These are phyloP conservation scores for Thamnaconus septentrionalis DNA, from an alignment of 2,113 vertebrate species.

Conservation along the genomic window DNA sequence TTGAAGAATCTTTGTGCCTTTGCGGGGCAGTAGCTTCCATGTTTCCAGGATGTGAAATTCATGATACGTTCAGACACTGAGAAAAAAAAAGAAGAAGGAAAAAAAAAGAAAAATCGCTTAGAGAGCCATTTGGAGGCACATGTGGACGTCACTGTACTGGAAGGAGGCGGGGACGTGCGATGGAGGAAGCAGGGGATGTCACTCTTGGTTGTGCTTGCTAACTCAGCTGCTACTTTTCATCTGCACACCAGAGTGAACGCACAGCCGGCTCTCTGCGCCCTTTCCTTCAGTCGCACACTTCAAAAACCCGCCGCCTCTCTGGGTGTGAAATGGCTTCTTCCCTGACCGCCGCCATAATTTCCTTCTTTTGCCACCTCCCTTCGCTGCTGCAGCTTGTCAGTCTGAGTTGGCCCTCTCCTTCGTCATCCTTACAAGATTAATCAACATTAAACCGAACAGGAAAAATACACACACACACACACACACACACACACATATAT, in stretches of 20 bases:
- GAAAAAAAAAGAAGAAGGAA: too few relatives aligned
- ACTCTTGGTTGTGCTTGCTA: slow-evolving; percentile 60
- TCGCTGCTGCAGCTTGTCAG: slow-evolving; percentile 21
- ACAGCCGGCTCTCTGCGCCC: slow-evolving; percentile 4
- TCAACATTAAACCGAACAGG: slow-evolving; percentile 7
- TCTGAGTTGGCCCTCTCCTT: slow-evolving; percentile 19
- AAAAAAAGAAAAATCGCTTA: slow-evolving; percentile 24
- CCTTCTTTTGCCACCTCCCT: slow-evolving; percentile 3
- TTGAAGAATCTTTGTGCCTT: slow-evolving; percentile 29
- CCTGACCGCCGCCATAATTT: slow-evolving; percentile 37
- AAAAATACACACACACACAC: too few relatives aligned
- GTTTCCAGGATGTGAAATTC: slow-evolving; percentile 48
- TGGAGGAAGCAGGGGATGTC: slow-evolving; percentile 54
- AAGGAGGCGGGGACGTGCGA: slow-evolving; percentile 22
- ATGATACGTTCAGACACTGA: slow-evolving; percentile 51
- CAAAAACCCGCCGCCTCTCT: slow-evolving; percentile 33
- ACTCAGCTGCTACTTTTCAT: slow-evolving; percentile 55
- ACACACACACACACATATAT: too few relatives aligned
- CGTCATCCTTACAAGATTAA: slow-evolving; percentile 40
- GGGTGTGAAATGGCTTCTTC: slow-evolving; percentile 61
- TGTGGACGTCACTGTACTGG: slow-evolving; percentile 44
- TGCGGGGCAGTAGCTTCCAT: neutral
- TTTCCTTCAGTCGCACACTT: slow-evolving; percentile 18
- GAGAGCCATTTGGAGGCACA: slow-evolving; percentile 43
- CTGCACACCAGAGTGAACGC: slow-evolving; percentile 38